Conservation (phyloP, 2,888 invertebrate genomes). For the Amiota mariae region DNA sequence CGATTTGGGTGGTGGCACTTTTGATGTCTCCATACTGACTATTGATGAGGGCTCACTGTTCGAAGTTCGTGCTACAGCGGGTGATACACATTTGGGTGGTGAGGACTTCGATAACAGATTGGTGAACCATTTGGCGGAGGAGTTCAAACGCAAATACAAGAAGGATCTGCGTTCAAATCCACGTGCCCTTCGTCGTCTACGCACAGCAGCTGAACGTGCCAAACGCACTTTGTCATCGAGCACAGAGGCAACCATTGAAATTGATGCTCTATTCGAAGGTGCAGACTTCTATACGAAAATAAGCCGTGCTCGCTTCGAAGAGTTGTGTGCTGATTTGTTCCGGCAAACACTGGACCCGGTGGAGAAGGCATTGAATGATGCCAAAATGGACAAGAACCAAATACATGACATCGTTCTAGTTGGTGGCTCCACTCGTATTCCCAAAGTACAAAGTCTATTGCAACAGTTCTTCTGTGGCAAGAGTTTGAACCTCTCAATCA, state of each 20-base stretch:
- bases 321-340: slow-evolving; percentile 82
- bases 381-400: slow-evolving; percentile 82
- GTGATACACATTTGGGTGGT: slow-evolving; percentile 94
- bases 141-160: slow-evolving; percentile 84
- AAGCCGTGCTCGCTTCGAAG: slow-evolving; percentile 83
- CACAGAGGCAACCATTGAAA: background rate
- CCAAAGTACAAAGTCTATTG: slow-evolving; percentile 83
- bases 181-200: slow-evolving; percentile 78
- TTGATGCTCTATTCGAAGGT: slow-evolving; percentile 82
- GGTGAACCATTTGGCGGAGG: slow-evolving; percentile 83
- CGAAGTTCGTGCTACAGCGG: slow-evolving; percentile 93
- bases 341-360: slow-evolving; percentile 83
- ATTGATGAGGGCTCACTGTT: slow-evolving; percentile 92
- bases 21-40: slow-evolving; percentile 95
- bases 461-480: slow-evolving; percentile 85
- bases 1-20: slow-evolving; percentile 84
- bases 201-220: slow-evolving; percentile 87
- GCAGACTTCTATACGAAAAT: slow-evolving; percentile 82
- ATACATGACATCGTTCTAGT: slow-evolving; percentile 87
- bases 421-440: slow-evolving; percentile 87
- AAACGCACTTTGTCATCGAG: slow-evolving; percentile 77
- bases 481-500: slow-evolving; percentile 82
- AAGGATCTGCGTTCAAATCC: slow-evolving; percentile 79
- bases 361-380: slow-evolving; percentile 83
- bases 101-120: slow-evolving; percentile 92